These are phyloP conservation scores for Beroe ovata DNA, from an alignment of 37 sponge, comb jelly and placozoan genomes.

Conservation along the genomic window DNA sequence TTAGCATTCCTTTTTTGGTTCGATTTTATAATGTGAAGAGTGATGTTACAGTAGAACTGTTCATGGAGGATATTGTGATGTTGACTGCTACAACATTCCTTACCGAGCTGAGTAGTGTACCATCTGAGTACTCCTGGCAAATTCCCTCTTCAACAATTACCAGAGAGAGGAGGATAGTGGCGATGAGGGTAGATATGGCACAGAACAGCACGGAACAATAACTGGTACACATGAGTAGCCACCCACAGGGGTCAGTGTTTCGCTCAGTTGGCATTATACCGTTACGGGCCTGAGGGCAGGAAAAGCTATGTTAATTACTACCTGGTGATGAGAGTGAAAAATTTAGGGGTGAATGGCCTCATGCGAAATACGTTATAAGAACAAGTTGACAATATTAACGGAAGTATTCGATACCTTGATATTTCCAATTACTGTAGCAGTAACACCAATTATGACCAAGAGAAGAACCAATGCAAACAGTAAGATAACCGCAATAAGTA, in stretches of 20 bases:
- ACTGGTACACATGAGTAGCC: constrained; percentile 56
- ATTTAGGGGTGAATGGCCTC: neutral
- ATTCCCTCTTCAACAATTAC: constrained; percentile 3
- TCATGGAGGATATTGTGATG: no score
- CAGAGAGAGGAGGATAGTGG: constrained; percentile 32
- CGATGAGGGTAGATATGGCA: constrained; percentile 26
- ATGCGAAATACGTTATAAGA: no score
- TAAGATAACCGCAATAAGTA: no score
- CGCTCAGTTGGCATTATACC: constrained; percentile 18
- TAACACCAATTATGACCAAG: no score
- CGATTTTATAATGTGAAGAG: no score
- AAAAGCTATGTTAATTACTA: neutral
- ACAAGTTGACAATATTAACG: no score
- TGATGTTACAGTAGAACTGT: no score
- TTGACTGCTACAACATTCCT: no score
- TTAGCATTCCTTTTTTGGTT: no score
- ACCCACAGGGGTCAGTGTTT: neutral
- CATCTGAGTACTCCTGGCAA: constrained; percentile 12
- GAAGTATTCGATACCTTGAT: no score
- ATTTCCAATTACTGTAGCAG: no score
- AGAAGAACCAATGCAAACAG: no score
- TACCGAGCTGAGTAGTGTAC: neutral
- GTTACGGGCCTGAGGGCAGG: neutral
- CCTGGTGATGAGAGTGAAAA: neutral
- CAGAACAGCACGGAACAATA: constrained; percentile 38